These are phyloP conservation scores for Oopsacas minuta DNA, from an alignment of 37 sponge, comb jelly and placozoan genomes.

Conservation along the genomic window DNA sequence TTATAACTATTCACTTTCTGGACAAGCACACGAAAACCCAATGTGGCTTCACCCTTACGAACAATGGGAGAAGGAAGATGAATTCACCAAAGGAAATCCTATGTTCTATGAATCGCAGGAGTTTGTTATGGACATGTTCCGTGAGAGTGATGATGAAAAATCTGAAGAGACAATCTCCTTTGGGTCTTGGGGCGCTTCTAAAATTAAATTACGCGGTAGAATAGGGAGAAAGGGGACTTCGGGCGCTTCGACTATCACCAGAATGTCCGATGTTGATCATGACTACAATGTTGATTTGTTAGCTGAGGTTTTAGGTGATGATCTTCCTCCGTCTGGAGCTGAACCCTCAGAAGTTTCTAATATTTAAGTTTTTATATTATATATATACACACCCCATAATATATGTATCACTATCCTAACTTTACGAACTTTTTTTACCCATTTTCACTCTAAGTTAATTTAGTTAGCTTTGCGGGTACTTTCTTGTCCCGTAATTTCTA, in stretches of 20 bases:
- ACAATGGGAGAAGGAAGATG: slow-evolving; percentile 9
- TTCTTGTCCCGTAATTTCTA: neutral
- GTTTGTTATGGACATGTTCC: slow-evolving; percentile 10
- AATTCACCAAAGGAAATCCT: slow-evolving; percentile 9
- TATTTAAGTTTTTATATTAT: neutral
- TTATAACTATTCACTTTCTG: neutral
- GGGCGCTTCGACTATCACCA: neutral
- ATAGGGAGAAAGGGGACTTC: neutral
- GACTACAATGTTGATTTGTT: neutral
- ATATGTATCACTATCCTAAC: neutral
- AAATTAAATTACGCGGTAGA: neutral
- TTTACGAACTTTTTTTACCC: neutral
- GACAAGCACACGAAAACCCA: neutral
- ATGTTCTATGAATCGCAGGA: neutral
- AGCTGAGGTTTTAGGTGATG: slow-evolving; percentile 1
- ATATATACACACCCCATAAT: neutral
- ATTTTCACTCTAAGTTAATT: slow-evolving; percentile 4
- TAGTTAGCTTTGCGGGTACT: neutral
- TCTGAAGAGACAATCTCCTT: neutral
- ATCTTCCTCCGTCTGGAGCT: neutral
- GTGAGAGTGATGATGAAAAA: slow-evolving; percentile 10
- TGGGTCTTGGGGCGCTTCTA: neutral
- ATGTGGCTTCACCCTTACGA: slow-evolving; percentile 9
- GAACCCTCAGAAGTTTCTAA: slow-evolving; percentile 9
- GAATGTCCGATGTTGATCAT: slow-evolving; percentile 15